Base-by-base conservation (phyloP, 1,140 invertebrate species). In the Diuraphis noxia region DNA sequence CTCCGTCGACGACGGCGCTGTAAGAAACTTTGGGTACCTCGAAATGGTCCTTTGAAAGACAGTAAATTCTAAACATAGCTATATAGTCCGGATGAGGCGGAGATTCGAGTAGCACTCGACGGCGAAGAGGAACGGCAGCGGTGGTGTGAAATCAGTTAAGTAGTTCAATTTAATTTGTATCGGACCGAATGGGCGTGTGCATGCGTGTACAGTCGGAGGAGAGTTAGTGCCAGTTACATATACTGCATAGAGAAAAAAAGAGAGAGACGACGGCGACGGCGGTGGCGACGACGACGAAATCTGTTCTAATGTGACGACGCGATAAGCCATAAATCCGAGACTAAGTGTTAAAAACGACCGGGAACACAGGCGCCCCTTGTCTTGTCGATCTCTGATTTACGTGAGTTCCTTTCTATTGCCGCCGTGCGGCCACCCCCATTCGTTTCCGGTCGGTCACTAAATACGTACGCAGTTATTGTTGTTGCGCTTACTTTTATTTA, bases 371-470 rank as follows among this genome's bases (percentile, higher is more conserved):
- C 89, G 89, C 89, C 89, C 89, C 89, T 91, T 52, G 89, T 91
- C 89, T 91, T 91, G 89, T 91, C 89, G 77, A 91, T 91, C 77
- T 79, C 89, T 91, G 89, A 91, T 91, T 91, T 91, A 91, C 89
- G 89, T 82, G 72, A 82, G 77, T 91, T 82, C 17, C 23, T 49
- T 91, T 52, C 89, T 30, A 38, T 49, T 9, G 34, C 30, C 30
- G 86, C 10, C 40, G 49, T 9, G n/a, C n/a, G n/a, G 13, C 77
- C 36, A 30, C 72, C 43, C 43, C 43, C 43, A 36, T 82, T 52
- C n/a, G 34, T 43, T 81, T 91, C 77, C 77, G 72, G 72, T 30
- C 89, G 43, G 77, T 81, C 89, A 81, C 63, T 79, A 89, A 89
- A 89, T 43, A 56, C 36, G 52, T 52, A 25, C 21, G n/a, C 56